Conservation (phyloP, 1,140 invertebrate genomes). For the Cheumatopsyche charites region DNA sequence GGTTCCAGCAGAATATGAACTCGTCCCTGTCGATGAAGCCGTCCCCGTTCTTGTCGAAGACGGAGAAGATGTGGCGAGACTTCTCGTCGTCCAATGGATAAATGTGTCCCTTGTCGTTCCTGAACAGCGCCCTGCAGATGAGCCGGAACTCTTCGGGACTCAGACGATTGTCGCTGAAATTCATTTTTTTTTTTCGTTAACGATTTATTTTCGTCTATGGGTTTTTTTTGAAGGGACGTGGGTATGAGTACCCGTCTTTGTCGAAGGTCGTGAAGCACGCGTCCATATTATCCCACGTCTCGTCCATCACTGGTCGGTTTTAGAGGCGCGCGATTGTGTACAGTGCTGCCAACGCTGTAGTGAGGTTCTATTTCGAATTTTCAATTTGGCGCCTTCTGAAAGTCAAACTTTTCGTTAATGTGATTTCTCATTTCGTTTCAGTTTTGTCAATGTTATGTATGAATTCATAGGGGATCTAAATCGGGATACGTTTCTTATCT, state of each 20-base stretch:
- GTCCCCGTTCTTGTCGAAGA: constrained; percentile 81
- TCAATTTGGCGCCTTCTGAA: no score
- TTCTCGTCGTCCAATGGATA: constrained; percentile 77
- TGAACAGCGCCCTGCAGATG: constrained; percentile 83
- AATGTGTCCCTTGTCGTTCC: constrained; percentile 84
- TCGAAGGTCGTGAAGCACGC: constrained; percentile 86
- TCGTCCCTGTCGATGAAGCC: constrained; percentile 82
- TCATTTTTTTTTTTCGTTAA: no score
- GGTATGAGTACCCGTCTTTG: constrained; percentile 82
- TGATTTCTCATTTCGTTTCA: no score
- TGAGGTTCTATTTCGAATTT: no score
- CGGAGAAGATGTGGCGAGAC: constrained; percentile 76
- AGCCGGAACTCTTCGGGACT: constrained; percentile 79
- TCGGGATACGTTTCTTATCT: no score
- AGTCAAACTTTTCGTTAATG: no score
- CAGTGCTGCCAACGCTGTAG: no score
- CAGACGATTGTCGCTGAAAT: constrained; percentile 78
- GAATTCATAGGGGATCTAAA: no score
- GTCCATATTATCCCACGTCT: constrained; percentile 70
- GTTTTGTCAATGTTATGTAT: no score
- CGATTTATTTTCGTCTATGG: no score
- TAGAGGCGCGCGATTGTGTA: no score
- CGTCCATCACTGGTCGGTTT: constrained; percentile 20
- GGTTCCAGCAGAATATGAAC: constrained; percentile 82
- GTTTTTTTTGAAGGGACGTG: no score